Percentiles rank a stretch among this genome's conserved stretches.
phyloP scores from a whole-genome alignment of 37 sponge, comb jelly and placozoan species.

The Lycopodina hypogea region DNA sequence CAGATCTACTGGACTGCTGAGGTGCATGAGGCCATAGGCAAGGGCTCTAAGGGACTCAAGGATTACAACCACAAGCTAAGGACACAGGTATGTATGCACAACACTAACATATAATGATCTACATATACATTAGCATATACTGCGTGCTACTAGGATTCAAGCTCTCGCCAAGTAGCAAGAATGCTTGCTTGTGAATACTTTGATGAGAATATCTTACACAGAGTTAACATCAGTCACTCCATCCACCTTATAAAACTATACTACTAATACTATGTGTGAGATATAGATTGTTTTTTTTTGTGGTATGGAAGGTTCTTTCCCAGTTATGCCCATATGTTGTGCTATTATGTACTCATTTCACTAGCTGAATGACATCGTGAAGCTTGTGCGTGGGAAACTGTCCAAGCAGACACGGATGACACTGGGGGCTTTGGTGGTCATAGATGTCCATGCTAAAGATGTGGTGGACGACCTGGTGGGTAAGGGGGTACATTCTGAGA shows the following conservation, averaged over 20 bases:
- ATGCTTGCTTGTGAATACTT: too few species aligned
- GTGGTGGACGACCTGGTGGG: conserved; percentile 76
- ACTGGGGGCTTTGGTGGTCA: conserved; percentile 92
- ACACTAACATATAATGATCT: too few species aligned
- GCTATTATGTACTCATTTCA: too few species aligned
- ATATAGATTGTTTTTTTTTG: too few species aligned
- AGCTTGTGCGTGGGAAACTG: conserved; percentile 92
- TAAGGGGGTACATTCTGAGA: conserved; percentile 83
- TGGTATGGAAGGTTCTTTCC: too few species aligned
- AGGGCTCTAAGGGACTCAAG: conserved; percentile 77
- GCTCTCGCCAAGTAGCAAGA: too few species aligned
- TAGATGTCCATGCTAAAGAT: conserved; percentile 97
- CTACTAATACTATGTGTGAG: too few species aligned
- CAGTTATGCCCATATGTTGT: too few species aligned
- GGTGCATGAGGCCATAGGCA: conserved; percentile 94
- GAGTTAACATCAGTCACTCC: not conserved
- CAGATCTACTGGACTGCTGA: conserved; percentile 98
- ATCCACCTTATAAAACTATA: too few species aligned
- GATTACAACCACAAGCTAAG: conserved; percentile 85
- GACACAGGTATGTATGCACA: conserved; percentile 50
- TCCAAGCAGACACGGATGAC: conserved; percentile 95
- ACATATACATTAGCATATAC: too few species aligned
- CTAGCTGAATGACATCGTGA: conserved; percentile 88
- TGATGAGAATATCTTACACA: not conserved
- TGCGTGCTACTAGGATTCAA: too few species aligned